phyloP scores from a whole-genome alignment of 2,888 invertebrate genomes.

The Lathronympha strigana region DNA sequence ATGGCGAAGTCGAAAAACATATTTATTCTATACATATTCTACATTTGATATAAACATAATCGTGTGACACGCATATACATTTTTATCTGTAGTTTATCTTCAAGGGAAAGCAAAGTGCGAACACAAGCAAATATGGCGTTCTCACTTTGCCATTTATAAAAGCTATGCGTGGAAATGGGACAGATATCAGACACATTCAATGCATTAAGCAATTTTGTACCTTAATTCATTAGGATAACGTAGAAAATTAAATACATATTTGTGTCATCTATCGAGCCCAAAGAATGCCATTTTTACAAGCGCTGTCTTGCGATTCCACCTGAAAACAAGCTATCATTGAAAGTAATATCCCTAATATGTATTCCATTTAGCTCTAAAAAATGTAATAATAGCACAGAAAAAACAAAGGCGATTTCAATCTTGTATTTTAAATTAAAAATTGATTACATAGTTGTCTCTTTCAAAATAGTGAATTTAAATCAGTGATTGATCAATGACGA shows the following conservation, averaged over 20 bases:
- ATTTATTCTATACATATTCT: constrained; percentile 16
- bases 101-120: background rate
- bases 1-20: constrained; percentile 23
- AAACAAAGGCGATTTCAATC: too few species aligned
- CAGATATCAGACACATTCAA: background rate
- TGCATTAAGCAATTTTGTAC: too few species aligned
- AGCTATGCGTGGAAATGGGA: background rate
- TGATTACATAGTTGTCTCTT: too few species aligned
- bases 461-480: too few species aligned
- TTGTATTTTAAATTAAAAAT: too few species aligned
- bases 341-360: background rate
- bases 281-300: background rate
- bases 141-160: background rate
- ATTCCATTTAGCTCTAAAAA: background rate
- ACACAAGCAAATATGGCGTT: background rate
- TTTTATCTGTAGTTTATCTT: background rate
- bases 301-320: background rate
- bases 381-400: too few species aligned
- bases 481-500: too few species aligned
- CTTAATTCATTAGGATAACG: too few species aligned
- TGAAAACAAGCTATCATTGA: constrained; percentile 9
- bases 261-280: background rate
- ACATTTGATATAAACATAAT: constrained; percentile 14
- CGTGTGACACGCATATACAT: constrained; percentile 7
- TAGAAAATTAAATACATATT: too few species aligned